Conservation (phyloP, 2,797 vertebrate species). For the Hemibagrus guttatus region DNA sequence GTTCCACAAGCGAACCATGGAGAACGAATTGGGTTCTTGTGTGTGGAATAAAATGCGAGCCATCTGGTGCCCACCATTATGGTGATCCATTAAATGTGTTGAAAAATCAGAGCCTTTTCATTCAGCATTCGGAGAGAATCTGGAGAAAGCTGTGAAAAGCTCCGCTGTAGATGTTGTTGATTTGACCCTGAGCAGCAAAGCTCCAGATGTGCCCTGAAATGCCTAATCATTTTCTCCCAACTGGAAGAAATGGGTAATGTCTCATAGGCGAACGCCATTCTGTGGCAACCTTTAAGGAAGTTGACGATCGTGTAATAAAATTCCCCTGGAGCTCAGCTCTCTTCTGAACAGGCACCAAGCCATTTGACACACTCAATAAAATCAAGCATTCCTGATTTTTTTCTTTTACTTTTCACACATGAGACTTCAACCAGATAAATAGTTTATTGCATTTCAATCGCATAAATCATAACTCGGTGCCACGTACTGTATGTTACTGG, state of each 20-base stretch:
- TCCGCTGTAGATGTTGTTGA: neutral
- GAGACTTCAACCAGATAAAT: slow-evolving; percentile 69
- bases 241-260: slow-evolving; percentile 41
- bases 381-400: neutral
- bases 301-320: slow-evolving; percentile 22
- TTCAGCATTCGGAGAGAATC: neutral
- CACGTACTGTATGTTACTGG: slow-evolving; percentile 52
- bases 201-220: slow-evolving; percentile 46
- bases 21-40: slow-evolving; percentile 33
- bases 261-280: neutral
- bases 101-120: slow-evolving; percentile 16
- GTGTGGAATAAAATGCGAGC: slow-evolving; percentile 24
- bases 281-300: slow-evolving; percentile 18
- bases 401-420: neutral
- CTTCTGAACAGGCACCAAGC: neutral
- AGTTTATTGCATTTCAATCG: slow-evolving; percentile 69
- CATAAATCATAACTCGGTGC: slow-evolving; percentile 58
- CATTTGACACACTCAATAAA: slow-evolving; percentile 26
- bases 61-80: slow-evolving; percentile 47
- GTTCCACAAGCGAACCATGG: slow-evolving; percentile 30
- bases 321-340: slow-evolving; percentile 1
- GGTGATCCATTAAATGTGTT: slow-evolving; percentile 41
- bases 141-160: slow-evolving; percentile 21
- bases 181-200: slow-evolving; percentile 12
- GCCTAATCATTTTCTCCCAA: slow-evolving; percentile 31